Evolutionary conservation across 2,113 vertebrate genomes (phyloP).

Genomic region (Tonatia bakeri): DNA sequence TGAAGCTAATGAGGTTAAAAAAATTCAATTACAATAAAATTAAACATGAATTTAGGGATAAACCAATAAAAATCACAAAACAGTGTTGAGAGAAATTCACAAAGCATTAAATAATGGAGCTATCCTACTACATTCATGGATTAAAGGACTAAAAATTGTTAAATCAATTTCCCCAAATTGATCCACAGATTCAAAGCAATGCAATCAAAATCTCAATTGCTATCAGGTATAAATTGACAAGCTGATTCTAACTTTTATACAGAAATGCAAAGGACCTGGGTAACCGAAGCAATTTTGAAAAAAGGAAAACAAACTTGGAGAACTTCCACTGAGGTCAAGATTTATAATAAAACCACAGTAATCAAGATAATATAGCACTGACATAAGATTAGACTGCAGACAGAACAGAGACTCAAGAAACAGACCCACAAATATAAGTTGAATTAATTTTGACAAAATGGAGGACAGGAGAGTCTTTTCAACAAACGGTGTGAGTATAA

Average conservation of each 20-base stretch:
- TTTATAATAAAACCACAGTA: background rate
- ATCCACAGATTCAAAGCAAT: background rate
- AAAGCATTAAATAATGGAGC: background rate
- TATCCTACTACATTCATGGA: background rate
- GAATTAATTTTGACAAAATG: background rate
- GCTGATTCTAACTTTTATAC: background rate
- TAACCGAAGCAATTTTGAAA: background rate
- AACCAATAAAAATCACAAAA: constrained; percentile 3
- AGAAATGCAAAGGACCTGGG: background rate
- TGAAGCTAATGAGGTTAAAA: background rate
- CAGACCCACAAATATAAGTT: background rate
- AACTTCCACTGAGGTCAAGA: background rate
- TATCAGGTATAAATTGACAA: background rate
- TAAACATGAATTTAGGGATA: constrained; percentile 8
- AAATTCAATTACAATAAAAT: background rate
- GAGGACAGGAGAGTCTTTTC: background rate
- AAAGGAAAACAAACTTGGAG: background rate
- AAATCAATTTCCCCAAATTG: background rate
- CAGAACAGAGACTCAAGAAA: background rate
- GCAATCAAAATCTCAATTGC: background rate
- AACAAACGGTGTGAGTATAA: background rate
- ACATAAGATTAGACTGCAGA: background rate
- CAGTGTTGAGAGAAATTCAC: background rate
- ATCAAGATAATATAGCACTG: background rate
- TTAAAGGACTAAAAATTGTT: background rate